Conservation (phyloP, 2,888 invertebrate species). For the Ophion obscuratus region DNA sequence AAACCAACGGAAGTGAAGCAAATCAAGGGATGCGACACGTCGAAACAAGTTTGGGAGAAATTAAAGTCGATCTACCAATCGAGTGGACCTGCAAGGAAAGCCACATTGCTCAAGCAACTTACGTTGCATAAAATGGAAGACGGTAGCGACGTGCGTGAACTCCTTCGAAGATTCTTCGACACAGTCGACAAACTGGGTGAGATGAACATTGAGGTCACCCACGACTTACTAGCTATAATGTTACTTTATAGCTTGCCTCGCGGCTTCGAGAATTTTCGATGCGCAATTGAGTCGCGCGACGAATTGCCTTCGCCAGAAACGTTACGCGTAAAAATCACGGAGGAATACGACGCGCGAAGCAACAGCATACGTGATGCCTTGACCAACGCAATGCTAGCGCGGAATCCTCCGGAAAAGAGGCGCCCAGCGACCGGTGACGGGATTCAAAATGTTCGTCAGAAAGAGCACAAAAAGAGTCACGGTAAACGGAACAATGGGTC, state of each 20-base stretch:
- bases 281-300: constrained; percentile 79
- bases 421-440: not conserved
- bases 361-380: not conserved
- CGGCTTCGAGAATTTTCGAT: constrained; percentile 77
- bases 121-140: too few species aligned
- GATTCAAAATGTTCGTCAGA: not conserved
- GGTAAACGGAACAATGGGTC: not conserved
- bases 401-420: not conserved
- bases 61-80: too few species aligned
- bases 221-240: not conserved
- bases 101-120: too few species aligned
- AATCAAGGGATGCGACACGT: too few species aligned
- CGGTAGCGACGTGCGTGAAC: too few species aligned
- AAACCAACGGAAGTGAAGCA: too few species aligned
- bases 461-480: not conserved
- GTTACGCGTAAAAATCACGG: constrained; percentile 75
- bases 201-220: too few species aligned
- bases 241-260: constrained; percentile 76
- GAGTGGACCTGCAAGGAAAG: too few species aligned
- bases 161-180: too few species aligned
- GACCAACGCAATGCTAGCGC: constrained; percentile 35
- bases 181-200: too few species aligned
- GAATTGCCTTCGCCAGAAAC: constrained; percentile 73
- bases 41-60: too few species aligned
- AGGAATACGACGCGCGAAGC: constrained; percentile 73